A percentile compares a stretch with the other conserved stretches of the same genome.
Evolutionary conservation across 2,888 invertebrate genomes (phyloP).

Genomic region (Tenthredo livida): DNA sequence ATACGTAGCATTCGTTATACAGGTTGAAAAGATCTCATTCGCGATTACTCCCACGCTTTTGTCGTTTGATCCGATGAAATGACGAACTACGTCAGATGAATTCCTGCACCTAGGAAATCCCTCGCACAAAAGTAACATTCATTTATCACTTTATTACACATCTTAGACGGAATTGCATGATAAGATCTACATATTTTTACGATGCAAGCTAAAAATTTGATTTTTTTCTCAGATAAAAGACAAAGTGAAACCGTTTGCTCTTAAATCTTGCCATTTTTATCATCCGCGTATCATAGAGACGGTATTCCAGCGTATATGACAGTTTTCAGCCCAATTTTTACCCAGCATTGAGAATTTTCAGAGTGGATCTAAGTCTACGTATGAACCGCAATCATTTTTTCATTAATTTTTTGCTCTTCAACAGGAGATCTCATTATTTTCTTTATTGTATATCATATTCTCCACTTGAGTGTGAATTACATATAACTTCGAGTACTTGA

Average conservation of each 20-base stretch:
- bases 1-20: neutral
- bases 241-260: neutral
- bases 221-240: neutral
- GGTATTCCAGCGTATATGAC: neutral
- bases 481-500: neutral
- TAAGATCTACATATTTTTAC: neutral
- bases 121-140: neutral
- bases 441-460: neutral
- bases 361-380: neutral
- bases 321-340: neutral
- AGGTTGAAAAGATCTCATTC: slow-evolving; percentile 5
- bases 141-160: neutral
- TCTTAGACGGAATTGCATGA: neutral
- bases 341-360: neutral
- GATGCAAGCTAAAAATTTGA: neutral
- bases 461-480: neutral
- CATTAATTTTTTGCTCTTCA: neutral
- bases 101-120: neutral
- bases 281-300: neutral
- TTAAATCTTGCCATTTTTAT: neutral
- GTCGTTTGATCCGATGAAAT: neutral
- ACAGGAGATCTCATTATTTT: neutral
- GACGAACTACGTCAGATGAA: neutral
- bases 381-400: neutral
- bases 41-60: neutral